These are phyloP conservation scores for Melanocharis versteri DNA, from an alignment of 2,113 vertebrate species.

Conservation along the genomic window DNA sequence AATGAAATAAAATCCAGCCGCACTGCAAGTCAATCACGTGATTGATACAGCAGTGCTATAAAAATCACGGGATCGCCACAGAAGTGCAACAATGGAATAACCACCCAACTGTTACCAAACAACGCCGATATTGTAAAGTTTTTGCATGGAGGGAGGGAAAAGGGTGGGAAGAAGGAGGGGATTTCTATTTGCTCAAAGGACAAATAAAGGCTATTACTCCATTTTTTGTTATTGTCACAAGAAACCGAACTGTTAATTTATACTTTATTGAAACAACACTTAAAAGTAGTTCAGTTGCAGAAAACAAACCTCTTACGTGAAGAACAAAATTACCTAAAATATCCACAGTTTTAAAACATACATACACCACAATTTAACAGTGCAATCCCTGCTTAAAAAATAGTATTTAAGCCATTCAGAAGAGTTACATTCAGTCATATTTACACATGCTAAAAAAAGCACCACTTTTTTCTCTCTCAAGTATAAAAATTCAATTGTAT, in stretches of 20 bases:
- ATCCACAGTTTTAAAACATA: not conserved
- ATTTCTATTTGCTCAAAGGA: not conserved
- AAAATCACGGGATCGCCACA: not conserved
- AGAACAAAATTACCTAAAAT: not conserved
- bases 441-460: not conserved
- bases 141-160: not conserved
- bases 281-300: not conserved
- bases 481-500: not conserved
- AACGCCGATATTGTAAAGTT: conserved; percentile 13
- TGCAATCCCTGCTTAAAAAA: not conserved
- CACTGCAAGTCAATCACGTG: not conserved
- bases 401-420: not conserved
- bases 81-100: conserved; percentile 29
- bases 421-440: not conserved
- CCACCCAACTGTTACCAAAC: conserved; percentile 5
- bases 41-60: not conserved
- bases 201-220: not conserved
- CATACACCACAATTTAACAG: not conserved
- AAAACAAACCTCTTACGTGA: not conserved
- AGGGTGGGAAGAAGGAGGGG: not conserved
- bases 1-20: not conserved
- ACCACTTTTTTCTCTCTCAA: not conserved
- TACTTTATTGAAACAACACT: not conserved
- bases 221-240: not conserved
- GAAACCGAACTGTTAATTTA: not conserved